Evolutionary conservation across 2,113 vertebrate species (phyloP), one percentile per base, ranked within the genome.

Genomic region (Vanacampus margaritifer): DNA sequence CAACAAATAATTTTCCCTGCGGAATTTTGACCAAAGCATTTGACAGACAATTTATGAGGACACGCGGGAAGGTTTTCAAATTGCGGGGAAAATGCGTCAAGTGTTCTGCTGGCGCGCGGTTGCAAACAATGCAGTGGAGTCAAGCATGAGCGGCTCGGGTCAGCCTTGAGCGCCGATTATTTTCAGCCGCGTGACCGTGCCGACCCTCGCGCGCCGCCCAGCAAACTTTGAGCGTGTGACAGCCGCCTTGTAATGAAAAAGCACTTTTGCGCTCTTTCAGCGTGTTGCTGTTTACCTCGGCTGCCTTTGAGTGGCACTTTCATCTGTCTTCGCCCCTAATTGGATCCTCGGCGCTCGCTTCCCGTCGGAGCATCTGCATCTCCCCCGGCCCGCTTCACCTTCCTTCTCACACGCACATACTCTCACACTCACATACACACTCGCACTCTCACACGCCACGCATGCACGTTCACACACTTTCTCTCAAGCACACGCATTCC

Each of bases 251-350:
- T 90, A 90, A 91, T 91, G 89, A 91, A 92, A 91, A 90, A 91
- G 82, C 90, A 89, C 90, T 90, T 88, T 84, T 89, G 87, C 84
- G 87, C 87, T 88, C 89, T 84, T 88, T 87, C 86, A 87, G 86
- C 86, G 80, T 56, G 76, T 46, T 86, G 87, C 89, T 91, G 90
- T 92, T 91, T 91, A 91, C 88, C 88, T 89, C 88, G 80, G 84
- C 83, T 81, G 86, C 84, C 87, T 90, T 85, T 85, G 86, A 92
- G 87, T 91, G 89, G 87, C 89, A 90, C 90, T 90, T 91, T 91
- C 91, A 92, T 91, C 89, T 80, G 89, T 91, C 91, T 90, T 89
- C 85, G 73, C 74, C 80, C 85, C 86, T 92, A 92, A 92, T 91
- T 92, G 91, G 89, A 90, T 86, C 86, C 88, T 88, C 82, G 81